These are phyloP conservation scores for Blastobasis lacticolella DNA, from an alignment of 2,888 invertebrate species.

Conservation along the genomic window DNA sequence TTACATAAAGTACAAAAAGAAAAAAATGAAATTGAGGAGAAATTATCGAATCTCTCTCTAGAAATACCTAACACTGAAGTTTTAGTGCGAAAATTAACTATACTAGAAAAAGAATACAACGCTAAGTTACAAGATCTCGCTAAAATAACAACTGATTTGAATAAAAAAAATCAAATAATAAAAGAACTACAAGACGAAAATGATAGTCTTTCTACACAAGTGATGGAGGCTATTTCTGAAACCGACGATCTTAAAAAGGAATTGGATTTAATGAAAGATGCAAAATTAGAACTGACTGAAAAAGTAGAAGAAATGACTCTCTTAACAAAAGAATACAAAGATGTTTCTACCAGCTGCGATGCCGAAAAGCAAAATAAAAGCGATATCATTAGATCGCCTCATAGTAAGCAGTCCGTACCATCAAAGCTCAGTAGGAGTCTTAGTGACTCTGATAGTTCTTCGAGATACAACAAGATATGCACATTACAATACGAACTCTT, in stretches of 20 bases:
- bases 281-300: conserved; percentile 27
- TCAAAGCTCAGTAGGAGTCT: conserved; percentile 47
- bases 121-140: conserved; percentile 32
- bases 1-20: conserved; percentile 25
- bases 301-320: conserved; percentile 30
- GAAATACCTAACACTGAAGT: conserved; percentile 40
- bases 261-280: conserved; percentile 31
- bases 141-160: conserved; percentile 29
- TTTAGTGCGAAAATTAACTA: conserved; percentile 36
- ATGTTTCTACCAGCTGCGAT: conserved; percentile 3
- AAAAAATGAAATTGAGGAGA: conserved; percentile 36
- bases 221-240: conserved; percentile 75
- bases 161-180: conserved; percentile 31
- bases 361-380: conserved; percentile 22
- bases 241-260: conserved; percentile 59
- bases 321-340: conserved; percentile 25
- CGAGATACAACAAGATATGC: conserved; percentile 52
- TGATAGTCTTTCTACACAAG: conserved; percentile 68
- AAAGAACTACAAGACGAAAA: conserved; percentile 64
- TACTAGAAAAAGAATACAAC: conserved; percentile 37
- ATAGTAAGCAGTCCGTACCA: conserved; percentile 24
- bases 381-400: conserved; percentile 23
- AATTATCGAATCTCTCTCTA: conserved; percentile 38
- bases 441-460: conserved; percentile 52
- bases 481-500: conserved; percentile 56